Conservation (phyloP, 2,797 vertebrate species). For the Pogoniulus pusillus region DNA sequence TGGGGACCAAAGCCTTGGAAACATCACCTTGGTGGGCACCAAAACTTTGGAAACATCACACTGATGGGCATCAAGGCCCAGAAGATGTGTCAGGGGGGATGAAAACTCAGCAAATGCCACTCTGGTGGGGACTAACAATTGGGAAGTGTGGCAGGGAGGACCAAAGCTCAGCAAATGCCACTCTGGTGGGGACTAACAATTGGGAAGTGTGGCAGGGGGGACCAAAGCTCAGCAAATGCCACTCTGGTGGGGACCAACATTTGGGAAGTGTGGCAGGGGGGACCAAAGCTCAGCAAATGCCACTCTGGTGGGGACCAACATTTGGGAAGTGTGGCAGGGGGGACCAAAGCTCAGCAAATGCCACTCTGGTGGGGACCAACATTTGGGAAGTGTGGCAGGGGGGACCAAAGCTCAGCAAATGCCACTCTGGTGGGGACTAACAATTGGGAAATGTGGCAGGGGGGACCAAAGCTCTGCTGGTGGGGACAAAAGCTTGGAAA, state of each 20-base stretch:
- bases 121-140: too few relatives aligned
- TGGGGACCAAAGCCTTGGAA: rapidly evolving
- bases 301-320: rapidly evolving
- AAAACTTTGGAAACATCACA: too few relatives aligned
- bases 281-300: rapidly evolving
- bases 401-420: background rate
- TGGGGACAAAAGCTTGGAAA: too few relatives aligned
- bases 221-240: rapidly evolving
- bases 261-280: too few relatives aligned
- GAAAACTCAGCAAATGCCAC: background rate
- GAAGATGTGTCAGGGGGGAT: background rate
- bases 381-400: too few relatives aligned
- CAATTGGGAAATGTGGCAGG: too few relatives aligned
- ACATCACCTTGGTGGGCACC: background rate
- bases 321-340: too few relatives aligned
- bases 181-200: too few relatives aligned
- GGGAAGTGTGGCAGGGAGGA: too few relatives aligned
- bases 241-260: rapidly evolving
- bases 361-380: background rate
- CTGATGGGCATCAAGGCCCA: background rate
- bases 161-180: rapidly evolving
- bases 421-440: rapidly evolving
- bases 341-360: rapidly evolving
- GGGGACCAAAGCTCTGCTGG: too few relatives aligned
- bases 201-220: too few relatives aligned